phyloP scores from a whole-genome alignment of 1,140 invertebrate species.

The Onthophagus taurus region DNA sequence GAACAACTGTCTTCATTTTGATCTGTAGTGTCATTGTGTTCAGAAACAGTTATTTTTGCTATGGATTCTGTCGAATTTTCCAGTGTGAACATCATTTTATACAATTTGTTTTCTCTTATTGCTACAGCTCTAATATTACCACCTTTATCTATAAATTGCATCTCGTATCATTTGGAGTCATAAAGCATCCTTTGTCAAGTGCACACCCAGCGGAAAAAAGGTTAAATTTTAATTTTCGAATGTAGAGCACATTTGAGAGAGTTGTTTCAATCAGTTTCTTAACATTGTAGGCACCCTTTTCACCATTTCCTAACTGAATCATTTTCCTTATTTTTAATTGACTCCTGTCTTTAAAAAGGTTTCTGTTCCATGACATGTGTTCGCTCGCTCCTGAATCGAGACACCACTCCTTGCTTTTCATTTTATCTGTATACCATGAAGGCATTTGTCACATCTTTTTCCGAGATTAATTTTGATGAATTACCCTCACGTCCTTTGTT shows the following conservation, averaged over 20 bases:
- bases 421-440: neutral
- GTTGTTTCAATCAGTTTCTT: neutral
- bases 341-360: neutral
- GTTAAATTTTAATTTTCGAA: conserved; percentile 5
- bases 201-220: conserved; percentile 6
- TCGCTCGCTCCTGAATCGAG: conserved; percentile 2
- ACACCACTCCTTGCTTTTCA: neutral
- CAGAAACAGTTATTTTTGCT: too few species aligned
- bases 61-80: too few species aligned
- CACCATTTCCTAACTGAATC: neutral
- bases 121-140: neutral
- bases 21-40: too few species aligned
- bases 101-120: neutral
- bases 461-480: neutral
- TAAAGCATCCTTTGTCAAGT: conserved; percentile 3
- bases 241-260: conserved; percentile 7
- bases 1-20: too few species aligned
- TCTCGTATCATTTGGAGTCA: neutral
- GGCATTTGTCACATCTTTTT: neutral
- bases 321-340: neutral
- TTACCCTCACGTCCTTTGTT: neutral
- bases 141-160: neutral
- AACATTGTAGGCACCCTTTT: neutral
- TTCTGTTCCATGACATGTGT: neutral
- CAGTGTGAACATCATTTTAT: neutral